Percentiles rank a stretch among this genome's conserved stretches.
Evolutionary conservation across 2,113 vertebrate genomes (phyloP).

Genomic region (Dromas ardeola): DNA sequence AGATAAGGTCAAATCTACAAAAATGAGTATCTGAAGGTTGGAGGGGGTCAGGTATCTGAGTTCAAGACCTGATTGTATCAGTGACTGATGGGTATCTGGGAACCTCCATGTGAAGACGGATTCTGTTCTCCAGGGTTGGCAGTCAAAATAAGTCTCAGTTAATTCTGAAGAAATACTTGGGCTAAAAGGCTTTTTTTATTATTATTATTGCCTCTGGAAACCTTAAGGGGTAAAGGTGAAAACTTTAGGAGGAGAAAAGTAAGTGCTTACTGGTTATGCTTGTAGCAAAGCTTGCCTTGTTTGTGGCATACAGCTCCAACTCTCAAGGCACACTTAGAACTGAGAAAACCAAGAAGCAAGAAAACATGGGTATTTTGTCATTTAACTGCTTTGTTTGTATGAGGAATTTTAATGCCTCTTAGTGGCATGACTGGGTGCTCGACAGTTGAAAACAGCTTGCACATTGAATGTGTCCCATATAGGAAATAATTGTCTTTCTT

Average conservation of each 20-base stretch:
- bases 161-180: background rate
- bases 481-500: background rate
- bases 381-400: background rate
- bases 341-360: background rate
- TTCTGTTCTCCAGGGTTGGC: background rate
- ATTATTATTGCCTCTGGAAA: background rate
- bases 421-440: background rate
- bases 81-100: background rate
- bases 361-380: background rate
- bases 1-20: background rate
- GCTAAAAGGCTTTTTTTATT: background rate
- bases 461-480: background rate
- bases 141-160: background rate
- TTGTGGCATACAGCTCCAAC: background rate
- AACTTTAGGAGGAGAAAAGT: background rate
- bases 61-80: background rate
- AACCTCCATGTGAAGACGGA: background rate
- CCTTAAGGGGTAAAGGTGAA: background rate
- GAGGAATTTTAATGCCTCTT: slow-evolving; percentile 46
- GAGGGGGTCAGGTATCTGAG: background rate
- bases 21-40: background rate
- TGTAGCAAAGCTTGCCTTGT: background rate
- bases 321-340: background rate
- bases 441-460: background rate
- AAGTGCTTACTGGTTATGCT: background rate